These are phyloP conservation scores for Hepsetus odoe DNA, from an alignment of 2,113 vertebrate species.

Conservation along the genomic window DNA sequence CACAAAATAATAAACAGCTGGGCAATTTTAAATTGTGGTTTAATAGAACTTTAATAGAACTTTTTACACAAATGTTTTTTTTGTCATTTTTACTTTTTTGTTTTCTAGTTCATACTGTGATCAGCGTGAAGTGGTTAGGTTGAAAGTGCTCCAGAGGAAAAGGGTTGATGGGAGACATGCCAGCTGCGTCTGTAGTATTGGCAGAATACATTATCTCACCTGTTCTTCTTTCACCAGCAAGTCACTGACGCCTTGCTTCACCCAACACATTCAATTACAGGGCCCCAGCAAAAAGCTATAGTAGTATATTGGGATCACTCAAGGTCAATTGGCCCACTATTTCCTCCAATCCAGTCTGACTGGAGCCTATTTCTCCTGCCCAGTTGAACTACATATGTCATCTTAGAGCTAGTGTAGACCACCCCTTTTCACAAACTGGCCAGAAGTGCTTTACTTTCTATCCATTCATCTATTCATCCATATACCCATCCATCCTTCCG, in stretches of 20 bases:
- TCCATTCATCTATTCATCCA: too few species aligned
- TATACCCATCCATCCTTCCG: too few species aligned
- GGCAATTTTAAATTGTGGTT: neutral
- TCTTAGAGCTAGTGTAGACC: conserved; percentile 48
- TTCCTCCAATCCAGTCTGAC: conserved; percentile 50
- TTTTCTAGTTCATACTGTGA: neutral
- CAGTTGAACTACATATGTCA: conserved; percentile 39
- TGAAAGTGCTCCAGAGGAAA: conserved; percentile 8
- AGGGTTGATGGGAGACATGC: neutral
- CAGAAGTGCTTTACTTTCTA: too few species aligned
- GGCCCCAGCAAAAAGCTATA: conserved; percentile 41
- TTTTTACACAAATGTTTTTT: neutral
- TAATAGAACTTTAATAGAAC: neutral
- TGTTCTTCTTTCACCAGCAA: conserved; percentile 26
- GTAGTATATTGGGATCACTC: conserved; percentile 53
- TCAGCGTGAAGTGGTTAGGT: neutral
- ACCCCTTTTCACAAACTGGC: neutral
- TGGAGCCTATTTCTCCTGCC: conserved; percentile 46
- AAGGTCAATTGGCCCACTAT: conserved; percentile 45
- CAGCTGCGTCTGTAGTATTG: conserved; percentile 23
- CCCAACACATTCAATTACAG: conserved; percentile 57
- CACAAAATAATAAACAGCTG: too few species aligned
- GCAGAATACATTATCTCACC: conserved; percentile 44
- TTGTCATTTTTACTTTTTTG: neutral
- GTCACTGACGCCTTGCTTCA: conserved; percentile 29